phyloP scores from a whole-genome alignment of 2,113 vertebrate species.

The Gorsachius goisagi region DNA sequence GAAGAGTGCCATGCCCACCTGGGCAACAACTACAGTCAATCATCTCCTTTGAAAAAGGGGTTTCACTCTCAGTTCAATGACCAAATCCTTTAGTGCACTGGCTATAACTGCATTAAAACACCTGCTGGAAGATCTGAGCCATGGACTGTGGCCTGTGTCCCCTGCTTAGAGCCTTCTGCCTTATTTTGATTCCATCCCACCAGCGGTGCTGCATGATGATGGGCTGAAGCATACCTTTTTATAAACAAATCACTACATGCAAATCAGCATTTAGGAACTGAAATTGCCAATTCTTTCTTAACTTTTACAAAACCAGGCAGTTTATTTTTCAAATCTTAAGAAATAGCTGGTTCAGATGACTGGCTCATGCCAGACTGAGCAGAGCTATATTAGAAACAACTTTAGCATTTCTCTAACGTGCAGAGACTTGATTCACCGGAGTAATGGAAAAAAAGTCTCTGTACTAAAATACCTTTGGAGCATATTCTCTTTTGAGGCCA shows the following conservation, averaged over 20 bases:
- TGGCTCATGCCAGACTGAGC: not conserved
- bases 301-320: not conserved
- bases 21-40: not conserved
- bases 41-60: not conserved
- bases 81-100: not conserved
- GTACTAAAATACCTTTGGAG: not conserved
- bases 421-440: not conserved
- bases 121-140: not conserved
- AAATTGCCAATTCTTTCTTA: not conserved
- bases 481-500: not conserved
- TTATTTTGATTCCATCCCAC: not conserved
- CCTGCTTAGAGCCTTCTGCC: not conserved
- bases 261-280: not conserved
- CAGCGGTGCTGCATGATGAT: not conserved
- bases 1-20: not conserved
- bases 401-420: not conserved
- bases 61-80: not conserved
- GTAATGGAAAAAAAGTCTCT: not conserved
- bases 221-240: not conserved
- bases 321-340: not conserved
- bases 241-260: not conserved
- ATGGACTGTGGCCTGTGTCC: not conserved
- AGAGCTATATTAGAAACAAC: not conserved
- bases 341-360: not conserved
- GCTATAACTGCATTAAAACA: not conserved